Evolutionary conservation across 92 coral and sea anemone species (phyloP), one percentile per base, ranked within the genome.

Genomic region (Epizoanthus scotinus): DNA sequence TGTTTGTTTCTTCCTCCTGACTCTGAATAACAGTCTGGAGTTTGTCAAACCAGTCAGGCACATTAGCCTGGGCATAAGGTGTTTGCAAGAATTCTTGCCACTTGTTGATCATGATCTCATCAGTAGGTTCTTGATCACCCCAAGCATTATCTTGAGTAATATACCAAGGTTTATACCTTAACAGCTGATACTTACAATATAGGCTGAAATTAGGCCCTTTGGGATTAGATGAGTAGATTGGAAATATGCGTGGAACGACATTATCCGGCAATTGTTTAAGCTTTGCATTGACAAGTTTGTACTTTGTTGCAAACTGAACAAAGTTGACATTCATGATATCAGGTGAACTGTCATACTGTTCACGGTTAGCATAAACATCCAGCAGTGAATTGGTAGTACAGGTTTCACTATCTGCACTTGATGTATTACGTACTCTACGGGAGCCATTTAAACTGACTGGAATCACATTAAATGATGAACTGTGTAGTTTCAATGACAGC

Each of bases 21-120:
- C 77, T 85, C 36, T 81, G 58, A 26, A 85, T 63, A 38, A 89
- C 92, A 25, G 57, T 26, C 56, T 81, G 86, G 20, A 85, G 77
- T 77, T 85, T 85, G 63, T 89, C 87, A 85, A 85, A 66, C 92
- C 92, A 85, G 65, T 81, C 92, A 12, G 92, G 92, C 0, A 89
- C 90, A 86, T 74, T 66, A 6, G 63, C 61, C 42, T 70, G 40
- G 13, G 87, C 81, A 82, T 81, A 58, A 25, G 79, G 73, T 80
- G 92, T 85, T 63, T 89, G 53, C 29, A 84, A 69, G 40, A 87
- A 70, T 29, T 77, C 22, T 10, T 80, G 77, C 84, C 78, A 59
- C 3, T 60, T 12, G 25, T 21, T 70, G 8, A 59, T 84, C 15
- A 66, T 14, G 34, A 59, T 77, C 54, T 84, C 88, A 77, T 87